A percentile compares a stretch with the other conserved stretches of the same genome.
Conservation (phyloP, 92 coral and sea anemone species). For the Micromussa lordhowensis region DNA sequence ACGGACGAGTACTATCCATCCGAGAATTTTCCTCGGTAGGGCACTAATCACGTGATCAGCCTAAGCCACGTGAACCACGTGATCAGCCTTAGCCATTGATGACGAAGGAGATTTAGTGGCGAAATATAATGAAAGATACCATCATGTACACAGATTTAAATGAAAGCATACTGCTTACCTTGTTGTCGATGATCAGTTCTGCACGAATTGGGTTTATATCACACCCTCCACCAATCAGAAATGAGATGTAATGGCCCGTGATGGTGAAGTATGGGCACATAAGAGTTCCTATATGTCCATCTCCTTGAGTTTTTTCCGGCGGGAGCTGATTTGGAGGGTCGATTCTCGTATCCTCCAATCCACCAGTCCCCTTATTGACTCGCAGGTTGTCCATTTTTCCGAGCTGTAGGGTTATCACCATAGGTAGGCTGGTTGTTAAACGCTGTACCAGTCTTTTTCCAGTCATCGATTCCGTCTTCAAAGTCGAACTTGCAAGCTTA, state of each 20-base stretch:
- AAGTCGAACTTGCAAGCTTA: not conserved
- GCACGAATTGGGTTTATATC: not conserved
- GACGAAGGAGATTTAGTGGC: no score
- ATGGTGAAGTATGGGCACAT: not conserved
- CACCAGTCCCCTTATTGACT: not conserved
- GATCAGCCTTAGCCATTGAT: no score
- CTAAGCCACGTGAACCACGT: no score
- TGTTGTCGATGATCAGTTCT: not conserved
- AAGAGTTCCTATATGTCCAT: not conserved
- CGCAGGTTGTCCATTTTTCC: not conserved
- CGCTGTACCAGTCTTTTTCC: not conserved
- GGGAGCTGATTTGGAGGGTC: not conserved
- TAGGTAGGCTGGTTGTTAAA: constrained; percentile 8
- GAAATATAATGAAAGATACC: no score
- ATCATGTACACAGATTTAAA: no score
- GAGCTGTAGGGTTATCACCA: not conserved
- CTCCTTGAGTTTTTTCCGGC: not conserved
- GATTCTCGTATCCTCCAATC: not conserved
- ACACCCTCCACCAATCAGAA: constrained; percentile 3
- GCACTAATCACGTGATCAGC: no score
- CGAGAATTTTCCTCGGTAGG: no score
- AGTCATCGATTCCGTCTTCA: not conserved
- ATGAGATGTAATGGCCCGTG: not conserved
- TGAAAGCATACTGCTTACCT: not conserved
- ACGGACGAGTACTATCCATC: no score